Percentiles rank a stretch among this genome's conserved stretches.
phyloP scores from a whole-genome alignment of 1,140 invertebrate species.

The Cotesia glomerata region DNA sequence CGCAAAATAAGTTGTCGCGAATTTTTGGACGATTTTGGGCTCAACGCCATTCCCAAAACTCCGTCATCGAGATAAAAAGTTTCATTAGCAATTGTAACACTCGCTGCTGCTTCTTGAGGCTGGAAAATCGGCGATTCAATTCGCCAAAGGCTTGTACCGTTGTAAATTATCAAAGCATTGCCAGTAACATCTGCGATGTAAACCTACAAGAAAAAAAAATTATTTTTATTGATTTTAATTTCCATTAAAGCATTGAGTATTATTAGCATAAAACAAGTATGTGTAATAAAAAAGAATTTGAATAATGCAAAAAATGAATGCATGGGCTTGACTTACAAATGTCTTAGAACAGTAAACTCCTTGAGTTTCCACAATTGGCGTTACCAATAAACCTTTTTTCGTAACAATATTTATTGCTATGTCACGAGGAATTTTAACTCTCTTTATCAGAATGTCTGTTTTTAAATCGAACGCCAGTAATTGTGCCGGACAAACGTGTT shows the following conservation, averaged over 20 bases:
- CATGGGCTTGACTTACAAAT: constrained; percentile 31
- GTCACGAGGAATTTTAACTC: constrained; percentile 47
- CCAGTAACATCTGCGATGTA: constrained; percentile 56
- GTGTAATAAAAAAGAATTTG: no score
- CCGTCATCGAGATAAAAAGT: constrained; percentile 54
- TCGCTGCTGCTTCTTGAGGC: constrained; percentile 15
- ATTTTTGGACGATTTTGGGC: constrained; percentile 26
- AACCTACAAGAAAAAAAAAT: constrained; percentile 40
- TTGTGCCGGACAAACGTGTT: constrained; percentile 57
- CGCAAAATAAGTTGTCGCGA: constrained; percentile 45
- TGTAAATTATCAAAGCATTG: constrained; percentile 47
- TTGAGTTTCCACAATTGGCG: constrained; percentile 36
- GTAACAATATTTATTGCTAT: constrained; percentile 36
- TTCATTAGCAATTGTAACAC: constrained; percentile 45
- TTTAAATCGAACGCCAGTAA: constrained; percentile 60
- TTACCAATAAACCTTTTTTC: constrained; percentile 35
- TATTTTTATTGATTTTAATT: no score
- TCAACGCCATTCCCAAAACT: constrained; percentile 53
- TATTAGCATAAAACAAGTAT: no score
- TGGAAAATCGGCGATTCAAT: constrained; percentile 42
- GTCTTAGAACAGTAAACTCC: constrained; percentile 24
- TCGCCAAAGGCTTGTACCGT: constrained; percentile 40
- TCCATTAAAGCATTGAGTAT: no score
- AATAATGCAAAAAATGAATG: no score
- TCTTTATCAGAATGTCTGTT: constrained; percentile 56